Evolutionary conservation across 2,888 invertebrate genomes (phyloP).

Genomic region (Abscondita cerata): DNA sequence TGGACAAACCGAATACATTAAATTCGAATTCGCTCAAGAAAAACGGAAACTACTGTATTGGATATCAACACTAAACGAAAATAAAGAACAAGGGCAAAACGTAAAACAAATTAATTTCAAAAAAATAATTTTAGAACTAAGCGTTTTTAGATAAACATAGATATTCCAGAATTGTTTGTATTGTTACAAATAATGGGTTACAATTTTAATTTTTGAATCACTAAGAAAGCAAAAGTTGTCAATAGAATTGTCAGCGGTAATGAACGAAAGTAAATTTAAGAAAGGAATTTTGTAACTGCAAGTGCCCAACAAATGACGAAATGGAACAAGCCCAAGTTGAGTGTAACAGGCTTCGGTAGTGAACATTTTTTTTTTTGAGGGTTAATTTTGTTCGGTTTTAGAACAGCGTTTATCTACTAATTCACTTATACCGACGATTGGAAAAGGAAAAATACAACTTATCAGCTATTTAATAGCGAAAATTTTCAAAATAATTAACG

Average conservation of each 20-base stretch:
- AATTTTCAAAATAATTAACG: slow-evolving; percentile 7
- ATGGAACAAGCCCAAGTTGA: slow-evolving; percentile 10
- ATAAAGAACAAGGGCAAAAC: neutral
- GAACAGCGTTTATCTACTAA: slow-evolving; percentile 8
- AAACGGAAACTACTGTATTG: slow-evolving; percentile 18
- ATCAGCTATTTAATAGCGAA: neutral
- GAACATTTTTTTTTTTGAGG: neutral
- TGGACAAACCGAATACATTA: too few relatives aligned
- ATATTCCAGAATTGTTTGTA: slow-evolving; percentile 7
- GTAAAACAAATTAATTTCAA: neutral
- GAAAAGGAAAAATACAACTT: slow-evolving; percentile 4
- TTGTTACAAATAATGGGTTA: slow-evolving; percentile 18
- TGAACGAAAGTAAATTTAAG: neutral
- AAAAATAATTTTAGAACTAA: neutral
- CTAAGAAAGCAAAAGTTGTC: neutral
- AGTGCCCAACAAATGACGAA: slow-evolving; percentile 9
- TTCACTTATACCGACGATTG: slow-evolving; percentile 14
- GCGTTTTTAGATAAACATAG: slow-evolving; percentile 13
- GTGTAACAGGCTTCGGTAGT: slow-evolving; percentile 4
- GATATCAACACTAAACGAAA: slow-evolving; percentile 2
- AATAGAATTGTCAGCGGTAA: slow-evolving; percentile 6
- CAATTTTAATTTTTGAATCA: slow-evolving; percentile 15
- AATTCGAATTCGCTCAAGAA: slow-evolving; percentile 15
- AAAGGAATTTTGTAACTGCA: neutral
- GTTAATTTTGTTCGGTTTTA: neutral